Percentiles rank a stretch among this genome's conserved stretches.
These are phyloP conservation scores for Actinia tenebrosa DNA, from an alignment of 64 coral and sea anemone genomes.

Conservation along the genomic window DNA sequence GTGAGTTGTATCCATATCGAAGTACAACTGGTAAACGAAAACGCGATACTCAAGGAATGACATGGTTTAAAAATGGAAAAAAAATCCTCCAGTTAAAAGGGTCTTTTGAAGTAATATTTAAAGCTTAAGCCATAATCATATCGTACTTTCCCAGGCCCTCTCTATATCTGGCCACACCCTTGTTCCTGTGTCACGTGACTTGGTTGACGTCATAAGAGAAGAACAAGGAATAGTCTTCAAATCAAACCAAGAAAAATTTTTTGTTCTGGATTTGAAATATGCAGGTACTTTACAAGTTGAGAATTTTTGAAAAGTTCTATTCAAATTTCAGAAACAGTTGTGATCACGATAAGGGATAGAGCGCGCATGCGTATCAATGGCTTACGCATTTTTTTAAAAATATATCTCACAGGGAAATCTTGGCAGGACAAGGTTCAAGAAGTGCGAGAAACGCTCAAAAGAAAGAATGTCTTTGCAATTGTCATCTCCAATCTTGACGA, in stretches of 20 bases:
- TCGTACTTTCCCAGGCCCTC: constrained; percentile 11
- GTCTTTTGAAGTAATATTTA: too few relatives aligned
- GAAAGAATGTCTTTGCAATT: constrained; percentile 42
- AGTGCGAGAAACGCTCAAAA: constrained; percentile 35
- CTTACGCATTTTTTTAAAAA: too few relatives aligned
- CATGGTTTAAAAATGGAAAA: too few relatives aligned
- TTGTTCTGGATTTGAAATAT: constrained; percentile 60
- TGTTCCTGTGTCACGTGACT: constrained; percentile 41
- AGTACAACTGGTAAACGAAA: too few relatives aligned
- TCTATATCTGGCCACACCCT: constrained; percentile 26
- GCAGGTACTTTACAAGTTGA: constrained; percentile 32
- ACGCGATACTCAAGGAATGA: too few relatives aligned
- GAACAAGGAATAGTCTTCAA: neutral
- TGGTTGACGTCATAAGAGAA: constrained; percentile 66
- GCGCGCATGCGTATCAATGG: too few relatives aligned
- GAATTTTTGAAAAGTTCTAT: too few relatives aligned
- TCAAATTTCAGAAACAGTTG: too few relatives aligned
- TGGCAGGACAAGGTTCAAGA: constrained; percentile 74
- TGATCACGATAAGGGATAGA: too few relatives aligned
- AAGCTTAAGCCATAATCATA: too few relatives aligned
- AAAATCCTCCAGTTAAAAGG: too few relatives aligned
- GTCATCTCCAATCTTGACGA: constrained; percentile 70
- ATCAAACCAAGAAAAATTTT: constrained; percentile 25
- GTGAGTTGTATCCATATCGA: too few relatives aligned
- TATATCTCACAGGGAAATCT: constrained; percentile 41